Percentiles rank a stretch among this genome's conserved stretches.
These are phyloP conservation scores for Chironomus riparius DNA, from an alignment of 2,888 invertebrate genomes.

Conservation along the genomic window DNA sequence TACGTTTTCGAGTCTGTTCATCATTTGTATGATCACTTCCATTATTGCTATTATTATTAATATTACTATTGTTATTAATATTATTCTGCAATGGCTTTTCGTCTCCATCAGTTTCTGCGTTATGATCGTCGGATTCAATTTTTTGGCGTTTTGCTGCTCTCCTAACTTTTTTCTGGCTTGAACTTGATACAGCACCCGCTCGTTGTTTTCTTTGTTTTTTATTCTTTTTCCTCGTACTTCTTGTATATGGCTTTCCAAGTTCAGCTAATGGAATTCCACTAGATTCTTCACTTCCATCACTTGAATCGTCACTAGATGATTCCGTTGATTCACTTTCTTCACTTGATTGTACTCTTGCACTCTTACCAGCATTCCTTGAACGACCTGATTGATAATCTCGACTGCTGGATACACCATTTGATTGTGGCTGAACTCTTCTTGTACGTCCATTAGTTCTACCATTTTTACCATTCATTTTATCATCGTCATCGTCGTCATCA, in stretches of 20 bases:
- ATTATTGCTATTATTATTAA: slow-evolving; percentile 32
- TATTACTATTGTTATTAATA: neutral
- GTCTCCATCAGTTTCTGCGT: slow-evolving; percentile 31
- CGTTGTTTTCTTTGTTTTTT: slow-evolving; percentile 29
- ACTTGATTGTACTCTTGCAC: neutral
- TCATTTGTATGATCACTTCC: slow-evolving; percentile 30
- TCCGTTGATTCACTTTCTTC: slow-evolving; percentile 32
- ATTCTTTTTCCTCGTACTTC: slow-evolving; percentile 31
- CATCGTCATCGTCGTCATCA: slow-evolving; percentile 35
- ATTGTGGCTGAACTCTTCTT: slow-evolving; percentile 1
- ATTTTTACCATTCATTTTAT: neutral
- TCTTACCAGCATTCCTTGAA: neutral
- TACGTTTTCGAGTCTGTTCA: slow-evolving; percentile 31
- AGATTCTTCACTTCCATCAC: slow-evolving; percentile 30
- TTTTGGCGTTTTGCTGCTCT: slow-evolving; percentile 28
- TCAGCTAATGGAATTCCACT: slow-evolving; percentile 29
- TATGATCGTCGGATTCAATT: slow-evolving; percentile 32
- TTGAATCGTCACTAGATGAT: slow-evolving; percentile 29
- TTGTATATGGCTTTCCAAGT: slow-evolving; percentile 30
- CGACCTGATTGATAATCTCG: slow-evolving; percentile 24
- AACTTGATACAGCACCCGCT: slow-evolving; percentile 29
- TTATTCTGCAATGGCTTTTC: neutral
- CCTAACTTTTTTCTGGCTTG: slow-evolving; percentile 32
- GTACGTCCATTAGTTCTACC: slow-evolving; percentile 4
- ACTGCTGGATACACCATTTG: slow-evolving; percentile 23